Percentiles rank a stretch among this genome's conserved stretches.
Conservation (phyloP, 2,797 vertebrate species). For the Anas bernieri region DNA sequence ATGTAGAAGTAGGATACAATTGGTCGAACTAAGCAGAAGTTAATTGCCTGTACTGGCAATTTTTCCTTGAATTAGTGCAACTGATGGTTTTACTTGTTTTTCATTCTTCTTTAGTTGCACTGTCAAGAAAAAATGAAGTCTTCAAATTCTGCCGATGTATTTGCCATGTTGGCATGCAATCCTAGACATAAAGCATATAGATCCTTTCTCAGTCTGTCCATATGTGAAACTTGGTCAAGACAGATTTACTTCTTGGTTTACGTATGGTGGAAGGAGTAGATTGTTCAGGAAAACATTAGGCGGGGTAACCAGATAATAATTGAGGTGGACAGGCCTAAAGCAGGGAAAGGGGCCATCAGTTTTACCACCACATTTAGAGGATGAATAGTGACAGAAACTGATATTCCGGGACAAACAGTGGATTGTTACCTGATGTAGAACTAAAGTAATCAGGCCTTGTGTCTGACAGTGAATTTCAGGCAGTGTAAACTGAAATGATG, state of each 20-base stretch:
- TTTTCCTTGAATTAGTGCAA: background rate
- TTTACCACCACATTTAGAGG: background rate
- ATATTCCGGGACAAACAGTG: background rate
- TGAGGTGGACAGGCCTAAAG: background rate
- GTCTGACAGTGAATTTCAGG: background rate
- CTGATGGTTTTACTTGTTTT: background rate
- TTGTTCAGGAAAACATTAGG: fast-evolving
- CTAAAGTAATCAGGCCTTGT: background rate
- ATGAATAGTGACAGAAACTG: background rate
- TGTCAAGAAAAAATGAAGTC: background rate
- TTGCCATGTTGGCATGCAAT: background rate
- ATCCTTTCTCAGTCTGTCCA: background rate
- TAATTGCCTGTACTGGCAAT: background rate
- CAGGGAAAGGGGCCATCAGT: background rate
- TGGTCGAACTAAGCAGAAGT: background rate
- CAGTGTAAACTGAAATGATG: background rate
- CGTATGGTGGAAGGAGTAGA: fast-evolving
- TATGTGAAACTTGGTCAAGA: background rate
- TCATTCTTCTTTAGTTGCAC: background rate
- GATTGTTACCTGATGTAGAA: background rate
- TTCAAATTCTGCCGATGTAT: background rate
- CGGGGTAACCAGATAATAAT: background rate
- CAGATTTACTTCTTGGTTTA: background rate
- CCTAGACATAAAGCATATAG: background rate
- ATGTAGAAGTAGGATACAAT: background rate